Conservation (phyloP, 2,888 invertebrate genomes). For the Anticlea derivata region DNA sequence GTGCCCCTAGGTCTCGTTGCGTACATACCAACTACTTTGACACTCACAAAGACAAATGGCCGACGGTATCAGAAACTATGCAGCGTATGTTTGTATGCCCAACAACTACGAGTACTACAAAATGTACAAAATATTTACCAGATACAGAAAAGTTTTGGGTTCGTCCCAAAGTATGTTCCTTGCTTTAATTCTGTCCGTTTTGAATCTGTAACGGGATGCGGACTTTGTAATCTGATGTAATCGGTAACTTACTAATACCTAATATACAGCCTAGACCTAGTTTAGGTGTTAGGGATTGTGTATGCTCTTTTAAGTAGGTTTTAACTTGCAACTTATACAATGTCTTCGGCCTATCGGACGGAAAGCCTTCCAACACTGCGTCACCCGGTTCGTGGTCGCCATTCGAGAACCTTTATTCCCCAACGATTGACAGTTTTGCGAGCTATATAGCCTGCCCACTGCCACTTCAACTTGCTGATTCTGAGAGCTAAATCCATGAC, state of each 20-base stretch:
- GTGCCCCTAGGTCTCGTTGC: conserved; percentile 6
- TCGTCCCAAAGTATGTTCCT: conserved; percentile 12
- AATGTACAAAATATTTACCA: conserved; percentile 10
- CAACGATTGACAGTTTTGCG: no score
- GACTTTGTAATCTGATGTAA: conserved; percentile 6
- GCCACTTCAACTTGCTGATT: no score
- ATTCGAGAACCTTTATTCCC: no score
- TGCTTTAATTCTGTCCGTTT: conserved; percentile 1
- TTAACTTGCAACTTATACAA: no score
- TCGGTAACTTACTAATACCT: background rate
- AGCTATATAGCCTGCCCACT: no score
- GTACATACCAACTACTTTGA: conserved; percentile 18
- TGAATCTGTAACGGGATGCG: background rate
- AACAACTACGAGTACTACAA: conserved; percentile 4
- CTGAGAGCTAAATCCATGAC: no score
- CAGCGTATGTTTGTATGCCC: conserved; percentile 8
- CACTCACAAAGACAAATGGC: conserved; percentile 26
- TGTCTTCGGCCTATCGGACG: no score
- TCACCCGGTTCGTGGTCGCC: no score
- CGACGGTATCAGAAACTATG: conserved; percentile 17
- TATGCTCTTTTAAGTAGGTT: no score
- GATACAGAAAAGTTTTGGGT: conserved; percentile 14
- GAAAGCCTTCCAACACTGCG: no score
- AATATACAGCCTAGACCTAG: no score
- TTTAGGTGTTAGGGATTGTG: no score